phyloP scores from a whole-genome alignment of 2,888 invertebrate genomes.

The Dryobotodes eremita region DNA sequence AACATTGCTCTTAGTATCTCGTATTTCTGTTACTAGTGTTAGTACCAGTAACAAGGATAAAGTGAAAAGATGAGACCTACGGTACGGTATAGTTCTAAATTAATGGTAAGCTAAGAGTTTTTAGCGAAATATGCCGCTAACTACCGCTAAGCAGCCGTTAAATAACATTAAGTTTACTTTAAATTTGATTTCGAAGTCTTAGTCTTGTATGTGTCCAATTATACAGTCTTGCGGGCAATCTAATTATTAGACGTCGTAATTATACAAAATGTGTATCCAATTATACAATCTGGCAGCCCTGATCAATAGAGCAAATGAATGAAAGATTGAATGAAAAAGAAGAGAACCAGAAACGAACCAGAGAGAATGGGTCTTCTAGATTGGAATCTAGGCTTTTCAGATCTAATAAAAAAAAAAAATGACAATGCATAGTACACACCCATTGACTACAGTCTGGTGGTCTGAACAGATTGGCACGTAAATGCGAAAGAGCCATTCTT shows the following conservation, averaged over 20 bases:
- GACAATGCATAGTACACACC: background rate
- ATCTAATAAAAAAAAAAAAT: background rate
- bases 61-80: background rate
- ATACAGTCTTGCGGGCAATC: background rate
- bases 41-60: no score
- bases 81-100: background rate
- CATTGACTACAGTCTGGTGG: background rate
- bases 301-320: constrained; percentile 50
- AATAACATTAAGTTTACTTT: background rate
- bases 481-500: background rate
- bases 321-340: constrained; percentile 18
- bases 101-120: background rate
- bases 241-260: background rate
- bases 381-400: background rate
- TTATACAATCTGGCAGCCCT: background rate
- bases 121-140: background rate
- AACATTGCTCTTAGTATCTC: no score
- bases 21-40: no score
- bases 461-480: background rate
- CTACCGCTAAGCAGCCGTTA: background rate
- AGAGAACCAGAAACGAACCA: background rate
- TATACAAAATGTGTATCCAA: background rate
- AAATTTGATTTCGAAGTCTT: background rate
- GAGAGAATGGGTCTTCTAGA: background rate
- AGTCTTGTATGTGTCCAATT: background rate